Conservation (phyloP, 1,140 invertebrate genomes). For the Popillia japonica region DNA sequence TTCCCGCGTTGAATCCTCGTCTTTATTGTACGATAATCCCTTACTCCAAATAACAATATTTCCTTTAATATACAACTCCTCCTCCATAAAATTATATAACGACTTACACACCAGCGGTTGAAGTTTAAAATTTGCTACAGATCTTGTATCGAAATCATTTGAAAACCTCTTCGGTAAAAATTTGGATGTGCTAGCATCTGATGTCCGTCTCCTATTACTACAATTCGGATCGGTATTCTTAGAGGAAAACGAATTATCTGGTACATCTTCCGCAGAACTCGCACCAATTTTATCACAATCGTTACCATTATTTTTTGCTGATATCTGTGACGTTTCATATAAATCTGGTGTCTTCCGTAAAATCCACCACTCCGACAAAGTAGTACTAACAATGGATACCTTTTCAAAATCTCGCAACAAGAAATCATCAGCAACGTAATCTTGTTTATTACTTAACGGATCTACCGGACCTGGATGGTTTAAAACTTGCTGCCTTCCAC, state of each 20-base stretch:
- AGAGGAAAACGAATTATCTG: neutral
- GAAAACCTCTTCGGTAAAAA: constrained; percentile 47
- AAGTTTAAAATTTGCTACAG: constrained; percentile 27
- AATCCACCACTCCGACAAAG: constrained; percentile 72
- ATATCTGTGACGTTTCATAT: constrained; percentile 35
- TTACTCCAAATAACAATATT: constrained; percentile 83
- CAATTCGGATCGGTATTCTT: neutral
- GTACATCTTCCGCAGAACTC: neutral
- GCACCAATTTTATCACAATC: constrained; percentile 30
- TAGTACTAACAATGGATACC: constrained; percentile 73
- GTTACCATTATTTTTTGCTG: neutral
- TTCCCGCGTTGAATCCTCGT: constrained; percentile 58
- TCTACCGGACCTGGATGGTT: constrained; percentile 76
- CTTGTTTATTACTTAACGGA: constrained; percentile 59
- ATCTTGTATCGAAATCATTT: constrained; percentile 40
- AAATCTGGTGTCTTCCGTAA: constrained; percentile 64
- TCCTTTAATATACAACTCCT: constrained; percentile 89
- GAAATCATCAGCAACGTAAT: constrained; percentile 62
- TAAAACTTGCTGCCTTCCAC: constrained; percentile 80
- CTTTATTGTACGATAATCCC: constrained; percentile 65
- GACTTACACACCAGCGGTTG: constrained; percentile 36
- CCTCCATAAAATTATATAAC: constrained; percentile 66
- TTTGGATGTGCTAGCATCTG: constrained; percentile 47
- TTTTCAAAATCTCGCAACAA: constrained; percentile 76
- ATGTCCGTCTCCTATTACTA: constrained; percentile 45